Evolutionary conservation across 2,888 invertebrate genomes (phyloP).

Genomic region (Cetonia aurata): DNA sequence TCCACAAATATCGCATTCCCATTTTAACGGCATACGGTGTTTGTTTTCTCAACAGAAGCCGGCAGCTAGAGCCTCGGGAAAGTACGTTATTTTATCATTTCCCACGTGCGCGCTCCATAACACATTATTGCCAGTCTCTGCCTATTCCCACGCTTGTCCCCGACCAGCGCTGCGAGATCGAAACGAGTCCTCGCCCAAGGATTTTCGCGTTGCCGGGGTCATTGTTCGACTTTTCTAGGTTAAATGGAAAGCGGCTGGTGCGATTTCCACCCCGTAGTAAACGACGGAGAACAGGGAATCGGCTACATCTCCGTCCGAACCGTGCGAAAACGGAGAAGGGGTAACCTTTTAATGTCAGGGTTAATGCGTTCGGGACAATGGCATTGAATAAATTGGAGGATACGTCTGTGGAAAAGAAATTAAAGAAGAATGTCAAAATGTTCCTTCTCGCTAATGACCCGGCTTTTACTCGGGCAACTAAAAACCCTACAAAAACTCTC

Average conservation of each 20-base stretch:
- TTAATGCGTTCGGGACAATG: slow-evolving; percentile 26
- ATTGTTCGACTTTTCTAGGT: slow-evolving; percentile 41
- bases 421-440: no score
- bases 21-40: no score
- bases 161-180: background rate
- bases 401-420: no score
- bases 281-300: slow-evolving; percentile 1
- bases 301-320: background rate
- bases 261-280: background rate
- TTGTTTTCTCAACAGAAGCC: no score
- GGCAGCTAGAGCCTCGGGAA: no score
- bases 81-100: slow-evolving; percentile 19
- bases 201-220: slow-evolving; percentile 39
- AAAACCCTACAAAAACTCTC: no score
- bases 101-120: slow-evolving; percentile 30
- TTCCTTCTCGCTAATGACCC: no score
- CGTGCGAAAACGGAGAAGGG: background rate
- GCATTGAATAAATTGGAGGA: background rate
- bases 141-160: slow-evolving; percentile 23
- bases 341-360: slow-evolving; percentile 24
- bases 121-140: slow-evolving; percentile 16
- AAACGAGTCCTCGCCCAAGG: slow-evolving; percentile 37
- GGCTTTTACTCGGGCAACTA: no score
- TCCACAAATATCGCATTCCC: no score
- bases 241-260: slow-evolving; percentile 36